Evolutionary conservation across 2,797 vertebrate genomes (phyloP).

Genomic region (Otolemur crassicaudatus): DNA sequence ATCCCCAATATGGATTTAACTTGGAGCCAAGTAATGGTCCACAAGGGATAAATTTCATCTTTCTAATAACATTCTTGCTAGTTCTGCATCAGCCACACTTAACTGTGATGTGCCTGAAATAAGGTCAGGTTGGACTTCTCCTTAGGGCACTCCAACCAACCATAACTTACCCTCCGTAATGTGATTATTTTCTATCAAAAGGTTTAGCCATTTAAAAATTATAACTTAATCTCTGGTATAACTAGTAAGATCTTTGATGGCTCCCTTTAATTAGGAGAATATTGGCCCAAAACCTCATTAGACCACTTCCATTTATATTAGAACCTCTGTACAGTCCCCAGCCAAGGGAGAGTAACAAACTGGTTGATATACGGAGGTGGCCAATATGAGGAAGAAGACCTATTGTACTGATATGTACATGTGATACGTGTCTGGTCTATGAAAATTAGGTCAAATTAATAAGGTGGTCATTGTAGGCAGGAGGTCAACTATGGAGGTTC

Average conservation of each 20-base stretch:
- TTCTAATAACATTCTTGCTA: background rate
- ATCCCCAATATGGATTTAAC: slow-evolving; percentile 4
- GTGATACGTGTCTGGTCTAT: too few species aligned
- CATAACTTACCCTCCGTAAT: background rate
- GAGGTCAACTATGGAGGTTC: too few species aligned
- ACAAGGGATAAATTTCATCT: background rate
- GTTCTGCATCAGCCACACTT: background rate
- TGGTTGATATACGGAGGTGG: too few species aligned
- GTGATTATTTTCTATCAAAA: background rate
- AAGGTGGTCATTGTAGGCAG: too few species aligned
- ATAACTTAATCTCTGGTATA: background rate
- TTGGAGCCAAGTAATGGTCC: background rate
- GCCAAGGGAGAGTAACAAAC: too few species aligned
- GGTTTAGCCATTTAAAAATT: background rate
- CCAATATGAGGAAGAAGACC: too few species aligned
- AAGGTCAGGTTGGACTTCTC: background rate
- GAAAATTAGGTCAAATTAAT: too few species aligned
- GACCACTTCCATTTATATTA: background rate
- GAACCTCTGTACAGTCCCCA: too few species aligned
- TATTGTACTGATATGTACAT: too few species aligned
- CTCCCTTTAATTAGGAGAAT: background rate
- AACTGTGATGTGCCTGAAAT: background rate
- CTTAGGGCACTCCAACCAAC: background rate
- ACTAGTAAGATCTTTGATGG: background rate
- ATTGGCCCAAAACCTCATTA: background rate